Conservation (phyloP, 2,797 vertebrate species). For the Rachycentron canadum region DNA sequence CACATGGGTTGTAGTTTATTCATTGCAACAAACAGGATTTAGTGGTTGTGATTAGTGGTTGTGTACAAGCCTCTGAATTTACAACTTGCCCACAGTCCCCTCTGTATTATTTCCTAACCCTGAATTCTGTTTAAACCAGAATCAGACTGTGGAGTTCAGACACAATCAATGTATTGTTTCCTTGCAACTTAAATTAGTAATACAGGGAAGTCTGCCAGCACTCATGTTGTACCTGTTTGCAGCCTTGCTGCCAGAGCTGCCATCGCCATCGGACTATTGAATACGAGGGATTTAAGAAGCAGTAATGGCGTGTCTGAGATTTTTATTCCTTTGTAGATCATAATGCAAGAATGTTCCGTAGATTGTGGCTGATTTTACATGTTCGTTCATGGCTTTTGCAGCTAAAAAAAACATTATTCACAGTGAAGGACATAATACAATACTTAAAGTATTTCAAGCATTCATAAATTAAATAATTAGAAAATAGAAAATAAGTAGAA, state of each 20-base stretch:
- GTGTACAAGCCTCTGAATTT: no score
- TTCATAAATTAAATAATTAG: neutral
- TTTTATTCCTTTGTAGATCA: neutral
- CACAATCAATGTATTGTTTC: neutral
- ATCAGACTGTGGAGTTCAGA: neutral
- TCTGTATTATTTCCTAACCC: neutral
- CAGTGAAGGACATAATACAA: neutral
- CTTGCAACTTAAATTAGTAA: slow-evolving; percentile 1
- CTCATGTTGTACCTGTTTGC: neutral
- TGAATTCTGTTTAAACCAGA: neutral
- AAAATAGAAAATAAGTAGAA: neutral
- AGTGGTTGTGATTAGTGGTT: no score
- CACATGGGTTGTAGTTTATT: no score
- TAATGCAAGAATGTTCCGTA: neutral
- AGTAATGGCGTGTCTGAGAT: neutral
- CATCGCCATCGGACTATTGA: neutral
- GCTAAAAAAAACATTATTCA: slow-evolving; percentile 2
- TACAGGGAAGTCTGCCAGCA: neutral
- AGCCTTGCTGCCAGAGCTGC: neutral
- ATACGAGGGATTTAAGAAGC: neutral
- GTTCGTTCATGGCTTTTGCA: neutral
- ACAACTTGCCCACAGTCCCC: no score
- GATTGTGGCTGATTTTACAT: neutral
- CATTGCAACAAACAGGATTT: no score
- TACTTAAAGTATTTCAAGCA: neutral